Conservation (phyloP, 1,140 invertebrate genomes). For the Scaptomyza hsui region DNA sequence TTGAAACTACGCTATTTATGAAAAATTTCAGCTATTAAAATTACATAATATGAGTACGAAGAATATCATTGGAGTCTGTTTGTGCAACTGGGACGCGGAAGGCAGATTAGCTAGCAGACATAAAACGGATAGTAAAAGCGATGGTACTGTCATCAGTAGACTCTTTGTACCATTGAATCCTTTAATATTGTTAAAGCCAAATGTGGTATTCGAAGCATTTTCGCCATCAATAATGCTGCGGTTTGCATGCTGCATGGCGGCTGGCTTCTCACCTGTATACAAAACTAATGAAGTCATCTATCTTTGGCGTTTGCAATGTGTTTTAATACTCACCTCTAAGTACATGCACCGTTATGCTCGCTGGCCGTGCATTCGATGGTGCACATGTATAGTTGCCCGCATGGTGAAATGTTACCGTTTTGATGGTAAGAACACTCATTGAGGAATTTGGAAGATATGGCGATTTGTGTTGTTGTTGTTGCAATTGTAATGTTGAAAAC, state of each 20-base stretch:
- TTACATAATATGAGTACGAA: conserved; percentile 44
- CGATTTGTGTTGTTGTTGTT: conserved; percentile 74
- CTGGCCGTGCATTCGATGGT: conserved; percentile 88
- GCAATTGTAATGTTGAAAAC: conserved; percentile 38
- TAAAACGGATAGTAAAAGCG: conserved; percentile 44
- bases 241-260: conserved; percentile 88
- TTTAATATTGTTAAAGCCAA: conserved; percentile 55
- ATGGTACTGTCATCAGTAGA: conserved; percentile 25
- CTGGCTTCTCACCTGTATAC: conserved; percentile 87
- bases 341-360: conserved; percentile 89
- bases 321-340: conserved; percentile 82
- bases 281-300: conserved; percentile 18
- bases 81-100: conserved; percentile 40
- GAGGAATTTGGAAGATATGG: conserved; percentile 69
- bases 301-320: too few relatives aligned
- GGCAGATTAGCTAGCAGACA: conserved; percentile 46
- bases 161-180: conserved; percentile 51
- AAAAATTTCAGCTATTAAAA: conserved; percentile 68
- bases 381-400: conserved; percentile 89
- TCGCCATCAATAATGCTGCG: conserved; percentile 78
- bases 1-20: conserved; percentile 52
- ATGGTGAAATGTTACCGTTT: conserved; percentile 83
- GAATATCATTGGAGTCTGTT: conserved; percentile 36
- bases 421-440: conserved; percentile 77
- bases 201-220: conserved; percentile 56